Base-by-base conservation (phyloP, 2,888 invertebrate genomes). In the Melanchra persicariae region DNA sequence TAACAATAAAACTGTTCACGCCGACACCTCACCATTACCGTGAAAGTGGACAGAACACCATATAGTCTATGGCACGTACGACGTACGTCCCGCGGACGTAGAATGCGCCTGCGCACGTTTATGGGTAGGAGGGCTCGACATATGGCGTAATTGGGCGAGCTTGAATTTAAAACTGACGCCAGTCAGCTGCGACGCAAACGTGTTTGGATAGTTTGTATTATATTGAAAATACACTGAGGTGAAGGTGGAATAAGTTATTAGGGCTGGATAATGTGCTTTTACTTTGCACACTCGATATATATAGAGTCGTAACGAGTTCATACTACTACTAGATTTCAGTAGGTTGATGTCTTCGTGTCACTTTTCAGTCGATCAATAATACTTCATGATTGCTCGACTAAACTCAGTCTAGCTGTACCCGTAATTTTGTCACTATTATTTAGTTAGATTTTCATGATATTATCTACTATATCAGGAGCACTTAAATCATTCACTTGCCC, bases 121-220 rank as follows among this genome's bases (percentile, higher is more conserved):
- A 73, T 67, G 60, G 61, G 19, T 22, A 47, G 54, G 54, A 51
- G 64, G 77, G 77, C 30, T 62, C 75, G 85, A 81, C 88, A 88
- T 86, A 88, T 88, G 89, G 87, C 87, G 85, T 88, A 88, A 88
- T 87, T 86, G 82, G 81, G 77, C 81, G 74, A 75, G 83, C 81
- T 80, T 79, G 52, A 40, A 81, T 77, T 74, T 37, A 12, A 40
- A 58, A 67, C 54, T 61, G 54, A 58, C 52, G 45, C 57, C 19
- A 79, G 64, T 82, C 61, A 73, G 55, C 63, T 79, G 79, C n/a
- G 64, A 82, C 58, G 40, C 1, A 34, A 62, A 26, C 55, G 8
- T 55, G 19, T 77, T 59, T 59, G n/a, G 62, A 15, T 19, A 54
- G 19, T 40, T 45, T n/a, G n/a, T n/a, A 30, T 30, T 24, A n/a